Percentiles rank a stretch among this genome's conserved stretches.
phyloP scores from a whole-genome alignment of 2,113 vertebrate genomes.

The Vanacampus margaritifer region DNA sequence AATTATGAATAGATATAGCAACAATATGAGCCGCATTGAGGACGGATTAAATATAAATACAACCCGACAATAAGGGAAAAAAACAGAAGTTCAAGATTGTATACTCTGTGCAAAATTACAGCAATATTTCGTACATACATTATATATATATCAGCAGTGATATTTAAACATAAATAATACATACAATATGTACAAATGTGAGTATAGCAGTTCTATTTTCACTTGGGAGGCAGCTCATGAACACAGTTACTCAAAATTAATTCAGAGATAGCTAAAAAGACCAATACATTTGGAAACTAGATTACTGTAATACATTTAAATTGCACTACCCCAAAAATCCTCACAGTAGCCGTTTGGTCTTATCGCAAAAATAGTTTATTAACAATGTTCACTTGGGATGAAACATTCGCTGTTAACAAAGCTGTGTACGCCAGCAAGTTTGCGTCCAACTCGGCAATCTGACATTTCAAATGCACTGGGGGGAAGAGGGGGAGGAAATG shows the following conservation, averaged over 20 bases:
- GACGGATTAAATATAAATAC: not conserved
- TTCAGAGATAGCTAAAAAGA: no score
- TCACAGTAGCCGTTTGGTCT: conserved; percentile 6
- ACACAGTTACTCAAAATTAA: no score
- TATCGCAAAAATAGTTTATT: conserved; percentile 73
- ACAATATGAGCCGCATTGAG: not conserved
- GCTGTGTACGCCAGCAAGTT: conserved; percentile 58
- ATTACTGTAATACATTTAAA: not conserved
- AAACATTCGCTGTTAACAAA: conserved; percentile 63
- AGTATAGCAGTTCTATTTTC: no score
- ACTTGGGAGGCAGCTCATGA: no score
- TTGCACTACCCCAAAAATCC: not conserved
- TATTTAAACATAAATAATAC: not conserved
- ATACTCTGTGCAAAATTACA: no score
- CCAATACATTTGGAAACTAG: no score
- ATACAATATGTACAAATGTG: no score
- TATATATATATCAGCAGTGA: not conserved
- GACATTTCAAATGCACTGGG: conserved; percentile 33
- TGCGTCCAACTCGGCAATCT: conserved; percentile 57
- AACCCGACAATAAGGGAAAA: no score
- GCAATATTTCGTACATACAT: no score
- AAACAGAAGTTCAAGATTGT: no score
- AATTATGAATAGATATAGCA: not conserved
- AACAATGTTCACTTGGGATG: conserved; percentile 57
- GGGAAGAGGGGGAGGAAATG: conserved; percentile 33